Percentiles rank a stretch among this genome's conserved stretches.
phyloP scores from a whole-genome alignment of 2,113 vertebrate species.

The Cottus gobio region DNA sequence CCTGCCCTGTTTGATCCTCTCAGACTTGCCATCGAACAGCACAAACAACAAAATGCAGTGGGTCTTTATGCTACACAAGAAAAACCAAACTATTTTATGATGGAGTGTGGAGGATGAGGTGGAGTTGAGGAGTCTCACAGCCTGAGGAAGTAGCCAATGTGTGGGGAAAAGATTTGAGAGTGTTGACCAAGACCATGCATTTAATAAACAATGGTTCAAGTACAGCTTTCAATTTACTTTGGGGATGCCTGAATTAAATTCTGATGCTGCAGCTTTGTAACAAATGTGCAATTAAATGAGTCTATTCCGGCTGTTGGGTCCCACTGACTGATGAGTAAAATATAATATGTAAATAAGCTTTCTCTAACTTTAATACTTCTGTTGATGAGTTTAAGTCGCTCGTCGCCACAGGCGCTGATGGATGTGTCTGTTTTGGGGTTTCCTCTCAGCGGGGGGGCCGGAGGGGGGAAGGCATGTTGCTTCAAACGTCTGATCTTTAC shows the following conservation, averaged over 20 bases:
- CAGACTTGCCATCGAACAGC: no score
- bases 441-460: constrained; percentile 6
- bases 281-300: background rate
- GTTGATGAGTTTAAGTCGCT: background rate
- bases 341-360: background rate
- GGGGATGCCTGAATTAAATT: no score
- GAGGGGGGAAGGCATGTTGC: constrained; percentile 18
- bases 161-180: no score
- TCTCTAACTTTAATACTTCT: background rate
- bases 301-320: background rate
- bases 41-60: no score
- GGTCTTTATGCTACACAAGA: no score
- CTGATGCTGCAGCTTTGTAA: background rate
- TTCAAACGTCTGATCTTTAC: constrained; percentile 37
- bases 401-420: background rate
- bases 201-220: no score
- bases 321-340: background rate
- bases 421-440: constrained; percentile 41
- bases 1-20: background rate
- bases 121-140: no score
- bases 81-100: no score
- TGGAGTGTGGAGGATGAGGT: no score
- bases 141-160: no score
- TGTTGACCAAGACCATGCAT: no score
- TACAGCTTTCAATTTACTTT: no score